Base-by-base conservation (phyloP, 1,140 invertebrate species). In the Thaumatotibia leucotreta region DNA sequence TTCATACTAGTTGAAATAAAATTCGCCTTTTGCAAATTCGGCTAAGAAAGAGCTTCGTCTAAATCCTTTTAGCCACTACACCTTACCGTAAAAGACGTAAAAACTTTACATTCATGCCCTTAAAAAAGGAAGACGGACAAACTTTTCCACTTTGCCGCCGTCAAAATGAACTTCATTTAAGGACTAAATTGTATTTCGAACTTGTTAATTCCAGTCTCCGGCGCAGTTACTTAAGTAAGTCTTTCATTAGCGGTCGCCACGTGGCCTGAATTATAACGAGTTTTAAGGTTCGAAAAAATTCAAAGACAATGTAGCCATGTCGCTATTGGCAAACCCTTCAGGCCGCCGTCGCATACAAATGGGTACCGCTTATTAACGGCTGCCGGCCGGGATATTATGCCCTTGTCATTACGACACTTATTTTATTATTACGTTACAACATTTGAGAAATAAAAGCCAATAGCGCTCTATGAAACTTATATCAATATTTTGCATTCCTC, bases 191-290 rank as follows among this genome's bases (percentile, higher is more conserved):
- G 81, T 89, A 89, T 90, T 90, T 82, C 65, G 75, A 87, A 89
- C 72, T 89, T 90, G 85, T 86, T 89, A 90, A 89, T 87, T 89
- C 83, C 67, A 76, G 80, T 79, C 86, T 82, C 68, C 72, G 68
- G 79, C 75, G 76, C 77, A 76, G 80, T 84, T 87, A 82, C 82
- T 88, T 88, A 86, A 89, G 84, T 79, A 76, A 86, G 86, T 82
- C 84, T 88, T 90, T 90, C 85, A 88, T 90, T 90, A 90, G 84
- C 82, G 82, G 75, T 77, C 73, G 71, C 74, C 82, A 82, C 88
- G 88, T 88, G 88, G 73, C 72, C 49, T 69, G 88, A 90, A 90
- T 90, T 79, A 72, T 82, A 84, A 88, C 67, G 63, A 75, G 68
- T 77, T 87, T 82, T 77, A 79, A 75, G 81, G 73, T 70, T 79